Base-by-base conservation (phyloP, 2,113 vertebrate species). In the Trematomus loennbergii region DNA sequence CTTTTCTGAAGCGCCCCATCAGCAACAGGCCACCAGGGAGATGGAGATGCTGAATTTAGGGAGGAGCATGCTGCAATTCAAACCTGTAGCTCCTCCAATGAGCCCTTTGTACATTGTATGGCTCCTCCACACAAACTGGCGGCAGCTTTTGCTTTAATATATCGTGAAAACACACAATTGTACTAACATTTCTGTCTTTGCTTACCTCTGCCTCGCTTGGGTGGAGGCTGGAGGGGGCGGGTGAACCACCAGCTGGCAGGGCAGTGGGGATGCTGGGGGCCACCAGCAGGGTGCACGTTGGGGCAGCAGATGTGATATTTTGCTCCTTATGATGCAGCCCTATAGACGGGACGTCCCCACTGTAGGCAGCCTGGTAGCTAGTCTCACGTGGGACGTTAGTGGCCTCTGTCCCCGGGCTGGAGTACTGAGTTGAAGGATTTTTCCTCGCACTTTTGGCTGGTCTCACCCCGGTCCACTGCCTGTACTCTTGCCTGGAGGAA, bases 321-420 rank as follows among this genome's bases (percentile, higher is more conserved):
- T 79, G 72, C 36, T 85, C 59, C n/a, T 40, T 81, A 55, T 89
- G 88, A 33, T 89, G 90, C 43, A 57, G 57, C 52, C 91, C 87
- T 12, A 22, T 75, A 40, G 94, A 88, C 68, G 90, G 78, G 29
- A 71, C 29, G 40, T 95, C 94, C 2, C 83, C 88, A 3, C 89
- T 95, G 93, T 96, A 97, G 89, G 96, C 93, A 13, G 96, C 94
- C 88, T 96, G 95, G 82, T 97, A 96, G 93, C 96, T 96, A 93
- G 96, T 92, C 79, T 97, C 96, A 77, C 93, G 93, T 36, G 91
- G 91, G 76, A 82, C 10, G 0, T 81, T 64, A 72, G 68, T 49
- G 66, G 91, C 93, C 52, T 95, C 95, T 46, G 92, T 93, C 6
- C 84, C 87, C 16, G 94, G 94, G 77, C 95, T 91, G 70, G 78